Conservation (phyloP, 1,140 invertebrate genomes). For the Psilanteris sp. region DNA sequence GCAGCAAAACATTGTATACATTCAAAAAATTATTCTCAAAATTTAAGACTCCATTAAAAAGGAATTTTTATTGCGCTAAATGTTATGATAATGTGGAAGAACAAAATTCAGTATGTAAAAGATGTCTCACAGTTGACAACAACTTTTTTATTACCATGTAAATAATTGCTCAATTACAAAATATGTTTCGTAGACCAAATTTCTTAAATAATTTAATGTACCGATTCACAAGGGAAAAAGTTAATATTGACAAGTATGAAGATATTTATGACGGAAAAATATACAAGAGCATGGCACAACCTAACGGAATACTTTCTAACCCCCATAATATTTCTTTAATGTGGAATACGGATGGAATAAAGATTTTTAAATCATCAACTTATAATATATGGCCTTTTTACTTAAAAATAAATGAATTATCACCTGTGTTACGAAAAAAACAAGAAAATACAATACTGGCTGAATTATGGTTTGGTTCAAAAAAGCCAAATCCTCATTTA, state of each 20-base stretch:
- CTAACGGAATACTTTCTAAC: no score
- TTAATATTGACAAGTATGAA: conserved; percentile 42
- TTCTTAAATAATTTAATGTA: conserved; percentile 6
- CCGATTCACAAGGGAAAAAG: conserved; percentile 10
- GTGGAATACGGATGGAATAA: no score
- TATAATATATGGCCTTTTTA: no score
- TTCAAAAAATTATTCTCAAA: conserved; percentile 4
- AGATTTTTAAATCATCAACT: no score
- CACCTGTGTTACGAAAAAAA: no score
- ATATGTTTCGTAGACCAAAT: conserved; percentile 20
- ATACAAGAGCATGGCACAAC: no score
- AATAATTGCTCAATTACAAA: conserved; percentile 23
- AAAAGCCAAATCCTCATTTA: no score
- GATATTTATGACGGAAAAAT: conserved; percentile 56
- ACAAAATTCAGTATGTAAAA: not conserved
- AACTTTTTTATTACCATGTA: conserved; percentile 28
- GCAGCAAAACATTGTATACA: not conserved
- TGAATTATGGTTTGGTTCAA: no score
- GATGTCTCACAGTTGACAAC: conserved; percentile 5
- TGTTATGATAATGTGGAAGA: not conserved
- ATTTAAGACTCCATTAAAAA: not conserved
- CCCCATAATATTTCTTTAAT: no score
- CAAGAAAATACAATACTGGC: no score
- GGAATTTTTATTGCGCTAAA: conserved; percentile 11
- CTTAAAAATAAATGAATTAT: no score